A percentile compares a stretch with the other conserved stretches of the same genome.
Conservation (phyloP, 2,113 vertebrate species). For the Melanocharis versteri region DNA sequence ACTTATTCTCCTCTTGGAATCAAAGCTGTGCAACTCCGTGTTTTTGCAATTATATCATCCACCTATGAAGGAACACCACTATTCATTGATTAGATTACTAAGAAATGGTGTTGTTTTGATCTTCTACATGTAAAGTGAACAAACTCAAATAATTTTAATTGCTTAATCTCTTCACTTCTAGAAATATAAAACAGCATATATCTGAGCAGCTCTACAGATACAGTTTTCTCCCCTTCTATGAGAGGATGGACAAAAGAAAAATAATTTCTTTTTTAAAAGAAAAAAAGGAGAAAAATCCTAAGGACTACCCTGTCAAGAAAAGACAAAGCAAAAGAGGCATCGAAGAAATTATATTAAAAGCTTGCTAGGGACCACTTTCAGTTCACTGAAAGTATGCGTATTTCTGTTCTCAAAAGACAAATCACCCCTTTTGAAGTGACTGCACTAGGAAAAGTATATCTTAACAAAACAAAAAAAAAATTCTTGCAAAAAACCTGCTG, state of each 20-base stretch:
- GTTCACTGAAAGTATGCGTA: neutral
- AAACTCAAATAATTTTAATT: neutral
- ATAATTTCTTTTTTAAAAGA: neutral
- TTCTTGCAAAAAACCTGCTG: neutral
- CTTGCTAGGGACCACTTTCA: neutral
- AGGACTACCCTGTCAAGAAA: neutral
- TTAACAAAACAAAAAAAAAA: neutral
- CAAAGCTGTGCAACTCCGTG: neutral
- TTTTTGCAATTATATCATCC: neutral
- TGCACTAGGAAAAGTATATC: neutral
- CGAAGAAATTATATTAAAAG: neutral
- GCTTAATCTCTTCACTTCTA: neutral
- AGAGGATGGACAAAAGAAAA: neutral
- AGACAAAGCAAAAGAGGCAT: neutral
- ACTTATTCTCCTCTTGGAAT: neutral
- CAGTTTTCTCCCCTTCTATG: neutral
- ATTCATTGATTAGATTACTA: neutral
- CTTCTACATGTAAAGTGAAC: neutral
- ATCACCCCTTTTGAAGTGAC: neutral
- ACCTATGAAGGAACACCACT: neutral
- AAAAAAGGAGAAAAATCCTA: neutral
- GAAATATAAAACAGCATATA: neutral
- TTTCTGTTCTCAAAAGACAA: neutral
- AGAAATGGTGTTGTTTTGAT: neutral
- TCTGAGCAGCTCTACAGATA: neutral